Percentiles rank a stretch among this genome's conserved stretches.
These are phyloP conservation scores for Ophthalmolycus amberensis DNA, from an alignment of 2,113 vertebrate species.

Conservation along the genomic window DNA sequence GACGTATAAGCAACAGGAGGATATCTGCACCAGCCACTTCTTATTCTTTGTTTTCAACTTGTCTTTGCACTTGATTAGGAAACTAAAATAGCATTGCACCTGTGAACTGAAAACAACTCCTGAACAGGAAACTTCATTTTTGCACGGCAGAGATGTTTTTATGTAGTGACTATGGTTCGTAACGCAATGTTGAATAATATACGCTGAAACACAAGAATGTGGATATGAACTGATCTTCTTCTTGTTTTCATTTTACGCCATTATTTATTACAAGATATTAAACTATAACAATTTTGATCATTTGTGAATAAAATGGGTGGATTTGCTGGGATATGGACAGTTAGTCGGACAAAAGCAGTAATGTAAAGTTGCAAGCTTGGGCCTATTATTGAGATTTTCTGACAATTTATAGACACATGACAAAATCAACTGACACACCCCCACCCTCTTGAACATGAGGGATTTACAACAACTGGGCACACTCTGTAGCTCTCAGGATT, in stretches of 20 bases:
- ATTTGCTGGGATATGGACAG: neutral
- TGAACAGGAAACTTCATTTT: neutral
- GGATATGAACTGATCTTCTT: neutral
- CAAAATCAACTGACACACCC: neutral
- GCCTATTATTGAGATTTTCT: neutral
- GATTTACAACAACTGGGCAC: slow-evolving; percentile 29
- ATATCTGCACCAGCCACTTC: neutral
- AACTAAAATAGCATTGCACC: neutral
- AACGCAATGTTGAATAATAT: neutral
- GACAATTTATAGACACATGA: neutral
- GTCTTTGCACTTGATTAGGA: neutral
- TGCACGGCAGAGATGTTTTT: neutral
- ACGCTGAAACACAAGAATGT: neutral
- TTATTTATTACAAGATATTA: neutral
- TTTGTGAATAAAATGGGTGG: neutral
- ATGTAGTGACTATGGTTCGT: neutral
- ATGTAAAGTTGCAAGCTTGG: neutral
- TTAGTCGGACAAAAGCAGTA: neutral
- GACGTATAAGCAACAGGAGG: neutral
- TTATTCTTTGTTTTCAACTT: neutral
- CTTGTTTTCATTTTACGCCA: neutral
- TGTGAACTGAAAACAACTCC: neutral
- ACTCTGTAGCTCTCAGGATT: slow-evolving; percentile 14
- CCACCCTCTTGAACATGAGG: neutral
- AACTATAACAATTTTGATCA: neutral